These are phyloP conservation scores for Crocallis elinguaria DNA, from an alignment of 2,888 invertebrate genomes.

Conservation along the genomic window DNA sequence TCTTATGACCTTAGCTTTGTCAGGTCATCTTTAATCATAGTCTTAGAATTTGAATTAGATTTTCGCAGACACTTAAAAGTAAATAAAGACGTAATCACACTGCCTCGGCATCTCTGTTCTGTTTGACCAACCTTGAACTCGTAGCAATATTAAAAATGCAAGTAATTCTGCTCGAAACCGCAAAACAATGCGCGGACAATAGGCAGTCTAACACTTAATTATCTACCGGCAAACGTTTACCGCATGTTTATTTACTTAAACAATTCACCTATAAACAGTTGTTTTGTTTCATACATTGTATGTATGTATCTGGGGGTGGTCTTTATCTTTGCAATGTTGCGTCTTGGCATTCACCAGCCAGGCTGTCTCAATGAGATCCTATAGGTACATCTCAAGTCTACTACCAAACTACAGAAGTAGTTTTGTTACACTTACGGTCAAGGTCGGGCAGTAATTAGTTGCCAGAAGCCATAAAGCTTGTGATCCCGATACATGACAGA, in stretches of 20 bases:
- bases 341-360: too few relatives aligned
- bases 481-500: slow-evolving; percentile 16
- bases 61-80: too few relatives aligned
- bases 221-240: slow-evolving; percentile 14
- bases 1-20: too few relatives aligned
- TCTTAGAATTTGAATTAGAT: too few relatives aligned
- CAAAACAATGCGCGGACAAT: slow-evolving; percentile 26
- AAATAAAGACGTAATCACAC: too few relatives aligned
- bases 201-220: slow-evolving; percentile 14
- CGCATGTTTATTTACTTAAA: slow-evolving; percentile 14
- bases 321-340: too few relatives aligned
- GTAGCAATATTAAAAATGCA: slow-evolving; percentile 23
- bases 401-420: too few relatives aligned
- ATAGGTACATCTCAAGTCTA: neutral
- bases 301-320: neutral
- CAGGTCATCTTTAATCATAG: too few relatives aligned
- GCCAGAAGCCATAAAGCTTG: slow-evolving; percentile 10
- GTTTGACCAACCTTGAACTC: slow-evolving; percentile 22
- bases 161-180: slow-evolving; percentile 16
- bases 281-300: neutral
- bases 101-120: neutral
- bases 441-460: slow-evolving; percentile 24
- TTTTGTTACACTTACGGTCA: too few relatives aligned
- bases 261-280: neutral
- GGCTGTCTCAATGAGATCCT: too few relatives aligned